A percentile compares a stretch with the other conserved stretches of the same genome.
Conservation (phyloP, 2,888 invertebrate species). For the Brenthis daphne region DNA sequence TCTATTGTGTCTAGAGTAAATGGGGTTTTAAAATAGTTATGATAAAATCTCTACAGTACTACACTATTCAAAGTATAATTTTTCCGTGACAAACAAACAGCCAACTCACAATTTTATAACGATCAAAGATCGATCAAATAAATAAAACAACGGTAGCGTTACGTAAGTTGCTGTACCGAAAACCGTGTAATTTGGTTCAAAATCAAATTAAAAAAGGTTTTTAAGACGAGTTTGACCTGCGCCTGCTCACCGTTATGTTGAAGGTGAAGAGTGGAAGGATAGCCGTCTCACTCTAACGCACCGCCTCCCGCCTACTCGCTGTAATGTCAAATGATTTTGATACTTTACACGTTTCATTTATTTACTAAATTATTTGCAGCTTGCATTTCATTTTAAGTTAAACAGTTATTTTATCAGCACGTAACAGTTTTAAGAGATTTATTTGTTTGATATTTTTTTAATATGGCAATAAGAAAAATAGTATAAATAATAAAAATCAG, state of each 20-base stretch:
- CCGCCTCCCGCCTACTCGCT: slow-evolving; percentile 66
- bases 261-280: slow-evolving; percentile 44
- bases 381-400: background rate
- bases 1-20: too few relatives aligned
- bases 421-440: too few relatives aligned
- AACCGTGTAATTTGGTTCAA: slow-evolving; percentile 49
- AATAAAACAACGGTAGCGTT: slow-evolving; percentile 20
- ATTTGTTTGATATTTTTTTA: too few relatives aligned
- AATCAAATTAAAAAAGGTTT: slow-evolving; percentile 63
- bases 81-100: too few relatives aligned
- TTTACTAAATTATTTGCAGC: background rate
- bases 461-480: too few relatives aligned
- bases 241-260: slow-evolving; percentile 63
- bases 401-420: too few relatives aligned
- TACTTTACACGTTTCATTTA: slow-evolving; percentile 48
- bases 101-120: too few relatives aligned
- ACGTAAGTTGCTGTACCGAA: slow-evolving; percentile 16
- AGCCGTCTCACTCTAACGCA: slow-evolving; percentile 57
- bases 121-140: slow-evolving; percentile 5
- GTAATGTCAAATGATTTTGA: slow-evolving; percentile 56
- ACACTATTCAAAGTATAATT: too few relatives aligned
- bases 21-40: too few relatives aligned
- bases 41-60: too few relatives aligned
- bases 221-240: slow-evolving; percentile 56
- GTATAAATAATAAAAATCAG: too few relatives aligned